These are phyloP conservation scores for Atta cephalotes DNA, from an alignment of 1,140 invertebrate species.

Conservation along the genomic window DNA sequence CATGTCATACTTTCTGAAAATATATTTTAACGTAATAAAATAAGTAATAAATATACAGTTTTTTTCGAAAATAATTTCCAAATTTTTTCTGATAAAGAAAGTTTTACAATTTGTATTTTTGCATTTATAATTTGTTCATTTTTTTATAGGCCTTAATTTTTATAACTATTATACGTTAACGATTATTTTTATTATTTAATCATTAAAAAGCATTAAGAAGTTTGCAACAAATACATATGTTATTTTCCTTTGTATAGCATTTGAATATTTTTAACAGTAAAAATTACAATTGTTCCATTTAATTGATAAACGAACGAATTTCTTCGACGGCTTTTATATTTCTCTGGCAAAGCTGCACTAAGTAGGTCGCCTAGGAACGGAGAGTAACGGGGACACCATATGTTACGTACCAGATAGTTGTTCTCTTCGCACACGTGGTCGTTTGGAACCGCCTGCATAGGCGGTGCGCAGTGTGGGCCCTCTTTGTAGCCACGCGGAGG, in stretches of 20 bases:
- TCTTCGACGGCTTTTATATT: background rate
- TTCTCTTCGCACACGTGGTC: conserved; percentile 87
- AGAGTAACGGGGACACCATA: conserved; percentile 47
- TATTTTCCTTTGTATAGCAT: background rate
- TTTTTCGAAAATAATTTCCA: background rate
- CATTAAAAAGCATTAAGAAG: background rate
- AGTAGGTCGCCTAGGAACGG: conserved; percentile 58
- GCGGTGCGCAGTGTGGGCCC: conserved; percentile 90
- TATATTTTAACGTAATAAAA: background rate
- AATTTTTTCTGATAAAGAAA: conserved; percentile 1
- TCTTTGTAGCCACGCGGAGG: conserved; percentile 90
- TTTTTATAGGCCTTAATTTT: background rate
- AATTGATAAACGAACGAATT: conserved; percentile 1
- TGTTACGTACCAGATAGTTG: conserved; percentile 86
- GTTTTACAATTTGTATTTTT: background rate
- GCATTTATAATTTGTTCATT: no score
- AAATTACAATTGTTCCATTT: background rate
- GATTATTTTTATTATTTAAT: background rate
- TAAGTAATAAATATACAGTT: background rate
- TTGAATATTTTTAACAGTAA: background rate
- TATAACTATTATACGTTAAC: background rate
- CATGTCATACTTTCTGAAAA: background rate
- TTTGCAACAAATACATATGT: background rate
- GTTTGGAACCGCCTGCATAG: conserved; percentile 80
- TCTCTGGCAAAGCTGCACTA: conserved; percentile 23